Evolutionary conservation across 1,140 invertebrate species (phyloP).

Genomic region (Paraescarpia echinospica): DNA sequence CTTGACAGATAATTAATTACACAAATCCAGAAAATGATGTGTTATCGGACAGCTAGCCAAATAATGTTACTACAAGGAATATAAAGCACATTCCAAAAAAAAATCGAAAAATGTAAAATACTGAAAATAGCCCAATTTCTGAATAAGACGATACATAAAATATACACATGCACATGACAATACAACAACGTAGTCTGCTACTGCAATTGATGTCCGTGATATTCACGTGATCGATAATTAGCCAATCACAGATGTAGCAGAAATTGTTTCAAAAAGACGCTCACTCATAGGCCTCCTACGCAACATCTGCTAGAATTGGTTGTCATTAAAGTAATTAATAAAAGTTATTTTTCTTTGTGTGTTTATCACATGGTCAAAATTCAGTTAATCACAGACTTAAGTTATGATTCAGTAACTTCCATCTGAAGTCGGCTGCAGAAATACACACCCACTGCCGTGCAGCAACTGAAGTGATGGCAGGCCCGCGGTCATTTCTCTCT

Average conservation of each 20-base stretch:
- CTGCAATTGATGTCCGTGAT: not conserved
- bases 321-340: not conserved
- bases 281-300: not conserved
- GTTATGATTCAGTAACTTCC: not conserved
- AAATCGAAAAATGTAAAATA: not conserved
- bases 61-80: not conserved
- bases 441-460: not conserved
- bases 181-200: not conserved
- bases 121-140: not conserved
- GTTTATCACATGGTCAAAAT: not conserved
- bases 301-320: not conserved
- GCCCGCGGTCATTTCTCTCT: not conserved
- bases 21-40: not conserved
- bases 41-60: not conserved
- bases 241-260: not conserved
- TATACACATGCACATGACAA: not conserved
- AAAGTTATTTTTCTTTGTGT: not conserved
- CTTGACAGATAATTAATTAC: not conserved
- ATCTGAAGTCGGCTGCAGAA: not conserved
- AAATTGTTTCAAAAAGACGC: not conserved
- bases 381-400: not conserved
- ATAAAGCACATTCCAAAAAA: not conserved
- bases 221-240: not conserved
- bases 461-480: not conserved
- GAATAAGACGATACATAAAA: not conserved